A percentile compares a stretch with the other conserved stretches of the same genome.
Evolutionary conservation across 2,113 vertebrate genomes (phyloP).

Genomic region (cat (Felis catus)): DNA sequence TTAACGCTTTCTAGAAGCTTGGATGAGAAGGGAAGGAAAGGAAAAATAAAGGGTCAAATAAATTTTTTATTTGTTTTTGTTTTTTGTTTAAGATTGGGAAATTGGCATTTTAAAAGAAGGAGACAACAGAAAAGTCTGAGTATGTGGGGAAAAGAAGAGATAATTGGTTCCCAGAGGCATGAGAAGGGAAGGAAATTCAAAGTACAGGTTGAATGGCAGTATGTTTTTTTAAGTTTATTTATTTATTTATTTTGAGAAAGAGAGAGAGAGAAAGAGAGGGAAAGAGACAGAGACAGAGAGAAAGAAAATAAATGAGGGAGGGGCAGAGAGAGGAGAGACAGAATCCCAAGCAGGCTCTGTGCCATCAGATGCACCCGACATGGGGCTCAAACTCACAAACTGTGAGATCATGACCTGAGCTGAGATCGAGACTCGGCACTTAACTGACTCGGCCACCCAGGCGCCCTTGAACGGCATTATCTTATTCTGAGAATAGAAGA

Average conservation of each 20-base stretch:
- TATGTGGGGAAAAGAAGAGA: neutral
- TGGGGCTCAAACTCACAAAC: too few species aligned
- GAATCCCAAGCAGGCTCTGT: too few species aligned
- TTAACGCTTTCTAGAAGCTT: neutral
- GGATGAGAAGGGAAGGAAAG: neutral
- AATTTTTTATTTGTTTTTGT: neutral
- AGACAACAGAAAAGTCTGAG: neutral
- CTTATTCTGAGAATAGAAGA: neutral
- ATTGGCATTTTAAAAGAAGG: neutral
- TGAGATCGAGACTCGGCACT: too few species aligned
- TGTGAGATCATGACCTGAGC: too few species aligned
- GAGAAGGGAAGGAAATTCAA: neutral
- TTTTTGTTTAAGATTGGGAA: neutral
- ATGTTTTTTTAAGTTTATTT: too few species aligned
- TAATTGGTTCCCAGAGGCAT: neutral
- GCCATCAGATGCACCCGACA: too few species aligned
- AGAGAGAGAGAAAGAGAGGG: too few species aligned
- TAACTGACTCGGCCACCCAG: too few species aligned
- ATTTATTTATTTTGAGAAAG: too few species aligned
- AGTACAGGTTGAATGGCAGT: neutral
- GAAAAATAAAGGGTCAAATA: neutral
- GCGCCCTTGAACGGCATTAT: neutral
- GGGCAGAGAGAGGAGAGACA: too few species aligned
- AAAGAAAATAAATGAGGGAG: too few species aligned
- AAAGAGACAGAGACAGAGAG: too few species aligned